Conservation (phyloP, 2,113 vertebrate species). For the Triplophysa dalaica region DNA sequence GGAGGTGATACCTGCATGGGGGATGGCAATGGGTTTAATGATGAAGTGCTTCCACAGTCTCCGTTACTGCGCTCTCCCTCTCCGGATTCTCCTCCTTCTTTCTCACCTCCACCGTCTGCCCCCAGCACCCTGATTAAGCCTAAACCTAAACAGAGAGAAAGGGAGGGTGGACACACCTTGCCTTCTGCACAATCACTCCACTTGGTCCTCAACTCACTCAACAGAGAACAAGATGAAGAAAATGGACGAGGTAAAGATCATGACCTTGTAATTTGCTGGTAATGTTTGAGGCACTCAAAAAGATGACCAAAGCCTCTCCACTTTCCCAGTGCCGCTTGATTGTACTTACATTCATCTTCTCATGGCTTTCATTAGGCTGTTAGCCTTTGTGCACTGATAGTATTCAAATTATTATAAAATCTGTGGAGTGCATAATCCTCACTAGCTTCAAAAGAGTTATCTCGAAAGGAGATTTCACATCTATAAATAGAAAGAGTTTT, state of each 20-base stretch:
- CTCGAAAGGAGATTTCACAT: not conserved
- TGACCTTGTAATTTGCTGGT: not conserved
- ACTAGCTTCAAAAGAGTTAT: slow-evolving; percentile 13
- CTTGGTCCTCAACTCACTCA: slow-evolving; percentile 77
- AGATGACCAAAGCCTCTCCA: slow-evolving; percentile 1
- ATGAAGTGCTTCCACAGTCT: slow-evolving; percentile 62
- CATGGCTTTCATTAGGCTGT: slow-evolving; percentile 6
- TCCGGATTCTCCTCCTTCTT: slow-evolving; percentile 68
- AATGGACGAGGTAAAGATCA: slow-evolving; percentile 71
- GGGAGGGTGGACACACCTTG: slow-evolving; percentile 71
- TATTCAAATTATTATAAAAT: slow-evolving; percentile 20
- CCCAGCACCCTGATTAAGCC: slow-evolving; percentile 73
- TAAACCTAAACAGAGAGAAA: slow-evolving; percentile 70
- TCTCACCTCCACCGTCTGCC: slow-evolving; percentile 71
- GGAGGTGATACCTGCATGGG: slow-evolving; percentile 60
- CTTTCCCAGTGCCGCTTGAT: not conserved
- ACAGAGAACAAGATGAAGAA: slow-evolving; percentile 74
- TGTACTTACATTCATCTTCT: slow-evolving; percentile 3
- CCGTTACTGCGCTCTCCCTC: slow-evolving; percentile 63
- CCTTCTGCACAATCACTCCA: slow-evolving; percentile 75
- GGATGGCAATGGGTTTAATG: slow-evolving; percentile 60
- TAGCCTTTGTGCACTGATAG: slow-evolving; percentile 1
- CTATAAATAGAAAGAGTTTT: slow-evolving; percentile 2
- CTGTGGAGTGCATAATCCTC: not conserved
- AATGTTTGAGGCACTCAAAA: not conserved